Evolutionary conservation across 2,888 invertebrate genomes (phyloP), one percentile per base, ranked within the genome.

Genomic region (Campoplex capitator): DNA sequence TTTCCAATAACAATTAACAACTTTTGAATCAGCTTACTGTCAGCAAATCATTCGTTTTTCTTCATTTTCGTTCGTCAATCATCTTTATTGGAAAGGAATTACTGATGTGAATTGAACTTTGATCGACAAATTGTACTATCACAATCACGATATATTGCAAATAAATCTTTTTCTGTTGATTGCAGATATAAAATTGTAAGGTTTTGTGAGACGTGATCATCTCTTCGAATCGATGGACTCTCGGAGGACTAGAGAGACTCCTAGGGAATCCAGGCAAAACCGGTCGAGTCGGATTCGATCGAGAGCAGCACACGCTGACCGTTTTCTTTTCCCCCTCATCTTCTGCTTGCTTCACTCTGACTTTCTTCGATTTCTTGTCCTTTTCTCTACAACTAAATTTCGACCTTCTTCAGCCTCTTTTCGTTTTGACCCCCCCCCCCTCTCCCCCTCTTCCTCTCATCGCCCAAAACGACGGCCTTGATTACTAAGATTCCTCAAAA

Each of bases 221-320:
- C 84, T 74, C 74, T 45, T 75, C 74, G 78, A 79, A 77, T 76
- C 70, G 82, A 73, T 58, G 77, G 82, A 80, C 88, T 89, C 83
- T 84, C 90, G 90, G 91, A 93, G 92, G 92, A 91, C 93, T 93
- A n/a, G n/a, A 92, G 92, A 92, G 85, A 93, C 93, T 93, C 93
- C 94, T 94, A 94, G 94, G 91, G 93, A 94, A 92, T 93, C 91
- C 91, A 88, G 89, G 90, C 91, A 92, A 93, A 94, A 94, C 94
- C 94, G 94, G 94, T 94, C 94, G 90, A 93, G 94, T 93, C 91
- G 89, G 93, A 87, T 87, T 79, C 70, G 82, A 94, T 94, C 92
- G 91, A 92, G 90, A 90, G 90, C 90, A 90, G 89, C 90, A 90
- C 90, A 88, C 89, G 88, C 89, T 88, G 82, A 84, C 84, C 78